A percentile compares a stretch with the other conserved stretches of the same genome.
These are phyloP conservation scores for Clarias laeviceps DNA, from an alignment of 2,797 vertebrate genomes.

Conservation along the genomic window DNA sequence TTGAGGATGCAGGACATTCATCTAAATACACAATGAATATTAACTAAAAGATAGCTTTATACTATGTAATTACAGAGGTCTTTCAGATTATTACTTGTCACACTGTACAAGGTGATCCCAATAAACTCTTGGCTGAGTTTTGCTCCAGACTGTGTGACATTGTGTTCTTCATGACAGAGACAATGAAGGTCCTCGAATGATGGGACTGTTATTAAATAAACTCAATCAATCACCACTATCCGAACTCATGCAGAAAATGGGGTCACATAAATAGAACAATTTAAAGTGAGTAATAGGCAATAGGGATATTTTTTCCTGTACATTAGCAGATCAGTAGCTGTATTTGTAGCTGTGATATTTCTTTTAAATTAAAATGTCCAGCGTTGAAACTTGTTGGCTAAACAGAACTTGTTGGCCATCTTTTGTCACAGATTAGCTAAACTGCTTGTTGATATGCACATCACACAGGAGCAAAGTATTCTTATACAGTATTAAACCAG, in stretches of 20 bases:
- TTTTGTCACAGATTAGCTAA: background rate
- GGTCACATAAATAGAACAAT: background rate
- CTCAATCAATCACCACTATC: background rate
- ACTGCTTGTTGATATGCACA: background rate
- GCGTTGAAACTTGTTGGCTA: background rate
- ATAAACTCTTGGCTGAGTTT: background rate
- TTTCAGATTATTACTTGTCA: slow-evolving; percentile 1
- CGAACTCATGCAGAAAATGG: background rate
- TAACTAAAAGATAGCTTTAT: background rate
- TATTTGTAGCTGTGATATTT: background rate
- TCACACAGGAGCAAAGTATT: background rate
- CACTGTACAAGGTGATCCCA: background rate
- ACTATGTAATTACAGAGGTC: background rate
- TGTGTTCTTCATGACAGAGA: background rate
- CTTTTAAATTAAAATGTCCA: background rate
- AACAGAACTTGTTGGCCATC: background rate
- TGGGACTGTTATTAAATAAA: background rate
- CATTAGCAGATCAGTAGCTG: background rate
- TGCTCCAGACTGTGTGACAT: background rate
- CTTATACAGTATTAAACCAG: background rate
- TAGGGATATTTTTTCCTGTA: background rate
- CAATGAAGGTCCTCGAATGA: background rate
- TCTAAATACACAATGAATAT: background rate
- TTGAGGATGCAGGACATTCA: background rate
- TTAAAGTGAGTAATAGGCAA: background rate